Evolutionary conservation across 2,888 invertebrate genomes (phyloP).

Genomic region (Electrophaes corylata): DNA sequence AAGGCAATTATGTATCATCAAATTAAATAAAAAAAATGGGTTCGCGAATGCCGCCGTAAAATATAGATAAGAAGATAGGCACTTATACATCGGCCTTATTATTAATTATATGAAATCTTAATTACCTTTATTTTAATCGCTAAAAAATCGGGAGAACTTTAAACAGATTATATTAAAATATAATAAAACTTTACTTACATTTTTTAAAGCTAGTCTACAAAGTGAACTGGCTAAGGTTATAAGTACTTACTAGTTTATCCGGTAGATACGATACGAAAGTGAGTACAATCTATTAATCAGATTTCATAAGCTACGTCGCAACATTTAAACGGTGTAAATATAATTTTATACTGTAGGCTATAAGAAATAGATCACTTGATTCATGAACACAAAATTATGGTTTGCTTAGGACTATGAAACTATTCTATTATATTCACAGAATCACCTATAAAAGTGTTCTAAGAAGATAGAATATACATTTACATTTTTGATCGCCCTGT

Average conservation of each 20-base stretch:
- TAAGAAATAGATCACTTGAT: slow-evolving; percentile 57
- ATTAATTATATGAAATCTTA: not conserved
- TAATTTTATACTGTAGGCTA: slow-evolving; percentile 51
- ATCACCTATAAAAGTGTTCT: slow-evolving; percentile 47
- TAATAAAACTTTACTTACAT: slow-evolving; percentile 3
- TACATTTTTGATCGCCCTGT: slow-evolving; percentile 65
- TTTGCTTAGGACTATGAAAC: slow-evolving; percentile 64
- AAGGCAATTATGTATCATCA: slow-evolving; percentile 48
- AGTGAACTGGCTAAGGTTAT: slow-evolving; percentile 24
- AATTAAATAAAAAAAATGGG: not conserved
- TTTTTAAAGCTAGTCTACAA: slow-evolving; percentile 23
- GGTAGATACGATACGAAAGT: slow-evolving; percentile 14
- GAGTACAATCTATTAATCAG: slow-evolving; percentile 19
- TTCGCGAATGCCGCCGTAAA: slow-evolving; percentile 5
- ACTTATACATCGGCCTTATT: slow-evolving; percentile 21
- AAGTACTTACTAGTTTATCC: slow-evolving; percentile 19
- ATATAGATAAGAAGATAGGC: slow-evolving; percentile 21
- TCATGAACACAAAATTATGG: slow-evolving; percentile 67
- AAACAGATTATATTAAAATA: slow-evolving; percentile 12
- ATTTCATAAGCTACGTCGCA: slow-evolving; percentile 28
- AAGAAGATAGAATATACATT: slow-evolving; percentile 52
- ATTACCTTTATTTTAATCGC: slow-evolving; percentile 2
- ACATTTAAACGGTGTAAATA: slow-evolving; percentile 51
- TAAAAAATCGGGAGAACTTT: slow-evolving; percentile 15
- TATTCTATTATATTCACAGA: slow-evolving; percentile 52